Base-by-base conservation (phyloP, 2,113 vertebrate species). In the Cacatua alba region DNA sequence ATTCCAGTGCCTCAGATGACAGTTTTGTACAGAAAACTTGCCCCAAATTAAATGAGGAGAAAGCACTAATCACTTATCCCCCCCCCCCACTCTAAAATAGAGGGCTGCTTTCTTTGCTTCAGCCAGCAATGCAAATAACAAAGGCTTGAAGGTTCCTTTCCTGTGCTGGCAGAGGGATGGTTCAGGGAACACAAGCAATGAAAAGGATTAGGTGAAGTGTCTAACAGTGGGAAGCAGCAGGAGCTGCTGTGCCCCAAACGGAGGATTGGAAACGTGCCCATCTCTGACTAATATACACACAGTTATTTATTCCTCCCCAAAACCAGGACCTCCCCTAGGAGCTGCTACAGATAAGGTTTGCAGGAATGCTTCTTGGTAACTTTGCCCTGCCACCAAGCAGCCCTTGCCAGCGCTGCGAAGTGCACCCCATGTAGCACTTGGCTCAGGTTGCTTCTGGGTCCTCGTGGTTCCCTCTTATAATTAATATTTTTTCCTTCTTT, bases 251-350 rank as follows among this genome's bases (percentile, higher is more conserved):
- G 86, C 86, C 64, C 44, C 64, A 51, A 4, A 16, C 33, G 69
- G 83, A 52, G 33, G 43, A 28, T 2, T 95, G 95, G 95, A 96
- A 46, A 55, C 37, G 28, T 86, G 86, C 96, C 95, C 92, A 92
- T 91, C 95, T 75, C 93, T 87, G 93, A 94, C 77, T 78, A 91
- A 94, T 62, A 62, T 44, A 57, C 26, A 35, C 2, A 3, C 17
- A 69, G 68, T 77, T 86, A 67, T 70, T 94, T 84, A 92, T 78
- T 87, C 64, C 37, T 92, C 68, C 86, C 14, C 8, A 11, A 41
- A 77, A 74, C n/a, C 1, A 2, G 44, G 76, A 88, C 81, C 92
- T 95, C 81, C 88, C 64, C 1, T 2, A 4, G 84, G 83, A 89
- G 51, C 74, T 75, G 41, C 60, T 70, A 23, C 4, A 9, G 89